Evolutionary conservation across 1,140 invertebrate species (phyloP), one percentile per base, ranked within the genome.

Genomic region (Diorhabda sublineata): DNA sequence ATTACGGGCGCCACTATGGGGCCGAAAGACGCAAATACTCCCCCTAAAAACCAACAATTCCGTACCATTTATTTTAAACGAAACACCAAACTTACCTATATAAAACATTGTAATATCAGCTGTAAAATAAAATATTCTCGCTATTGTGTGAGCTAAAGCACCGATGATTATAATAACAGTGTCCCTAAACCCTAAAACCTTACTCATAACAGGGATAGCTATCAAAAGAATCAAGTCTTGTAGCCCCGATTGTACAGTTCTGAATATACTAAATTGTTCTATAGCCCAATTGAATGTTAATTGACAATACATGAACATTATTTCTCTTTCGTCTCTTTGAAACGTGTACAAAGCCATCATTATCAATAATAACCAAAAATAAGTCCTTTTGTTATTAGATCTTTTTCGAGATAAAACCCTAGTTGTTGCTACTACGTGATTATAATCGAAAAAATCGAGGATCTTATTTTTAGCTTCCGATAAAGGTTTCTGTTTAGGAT

Each of bases 281-380:
- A 88, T 82, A 58, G 84, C 81, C 91, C 91, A 93, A 45, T 87
- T 78, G 74, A 92, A 91, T 42, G 87, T 84, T 42, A 85, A 78
- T 56, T 85, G 82, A 0, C 89, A 89, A 65, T 91, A 92, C 9
- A 91, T 73, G 73, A 87, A 92, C 60, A 87, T 84, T 76, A 89
- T 88, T 4, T 82, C 83, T 65, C 86, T 88, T 75, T 93, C 91
- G 75, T 92, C 91, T 77, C 91, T 85, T 81, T 92, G 91, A 71
- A 92, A 92, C 58, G 90, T 90, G 74, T 92, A 93, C 7, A 92
- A 81, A 2, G 85, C 85, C 90, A 92, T 92, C 4, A 87, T 85
- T 5, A 89, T 70, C 3, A 92, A 82, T 2, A 92, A 74, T 5
- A 91, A 81, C 76, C 87, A 84, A 3, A 93, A 78, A 67, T 88